Evolutionary conservation across 2,888 invertebrate genomes (phyloP).

Genomic region (Chloroclystis v-ata): DNA sequence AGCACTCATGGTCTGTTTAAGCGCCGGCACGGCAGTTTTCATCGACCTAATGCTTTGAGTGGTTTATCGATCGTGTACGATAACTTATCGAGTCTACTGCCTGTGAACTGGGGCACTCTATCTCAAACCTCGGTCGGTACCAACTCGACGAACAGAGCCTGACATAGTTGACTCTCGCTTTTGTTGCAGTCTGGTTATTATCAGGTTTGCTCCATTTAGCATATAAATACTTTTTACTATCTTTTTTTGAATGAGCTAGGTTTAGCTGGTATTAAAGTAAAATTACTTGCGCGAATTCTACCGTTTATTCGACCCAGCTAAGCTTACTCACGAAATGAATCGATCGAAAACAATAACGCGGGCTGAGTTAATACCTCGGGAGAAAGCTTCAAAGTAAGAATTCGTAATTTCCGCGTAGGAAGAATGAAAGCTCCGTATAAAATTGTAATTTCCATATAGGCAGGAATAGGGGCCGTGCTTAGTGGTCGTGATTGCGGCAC

Average conservation of each 20-base stretch:
- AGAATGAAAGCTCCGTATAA: slow-evolving; percentile 7
- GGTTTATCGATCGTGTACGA: slow-evolving; percentile 63
- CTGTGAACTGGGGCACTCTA: slow-evolving; percentile 62
- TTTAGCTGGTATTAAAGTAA: too few relatives aligned
- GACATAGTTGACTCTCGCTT: slow-evolving; percentile 49
- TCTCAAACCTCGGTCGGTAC: slow-evolving; percentile 32
- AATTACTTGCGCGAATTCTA: neutral
- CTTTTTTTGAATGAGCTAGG: neutral
- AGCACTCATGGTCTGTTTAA: slow-evolving; percentile 6
- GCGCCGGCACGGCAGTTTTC: slow-evolving; percentile 5
- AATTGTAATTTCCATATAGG: slow-evolving; percentile 15
- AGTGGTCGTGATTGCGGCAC: slow-evolving; percentile 49
- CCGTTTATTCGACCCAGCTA: neutral
- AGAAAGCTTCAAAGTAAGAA: slow-evolving; percentile 10
- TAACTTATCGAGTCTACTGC: slow-evolving; percentile 55
- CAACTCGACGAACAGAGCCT: slow-evolving; percentile 39
- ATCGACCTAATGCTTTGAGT: slow-evolving; percentile 40
- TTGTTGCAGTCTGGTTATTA: slow-evolving; percentile 38
- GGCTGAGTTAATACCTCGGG: slow-evolving; percentile 1
- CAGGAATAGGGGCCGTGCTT: slow-evolving; percentile 12
- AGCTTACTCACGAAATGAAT: neutral
- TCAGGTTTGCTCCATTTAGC: slow-evolving; percentile 29
- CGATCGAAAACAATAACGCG: neutral
- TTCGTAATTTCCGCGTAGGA: slow-evolving; percentile 7
- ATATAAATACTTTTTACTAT: slow-evolving; percentile 1